phyloP scores from a whole-genome alignment of 2,113 vertebrate species.

The Ochotona curzoniae region DNA sequence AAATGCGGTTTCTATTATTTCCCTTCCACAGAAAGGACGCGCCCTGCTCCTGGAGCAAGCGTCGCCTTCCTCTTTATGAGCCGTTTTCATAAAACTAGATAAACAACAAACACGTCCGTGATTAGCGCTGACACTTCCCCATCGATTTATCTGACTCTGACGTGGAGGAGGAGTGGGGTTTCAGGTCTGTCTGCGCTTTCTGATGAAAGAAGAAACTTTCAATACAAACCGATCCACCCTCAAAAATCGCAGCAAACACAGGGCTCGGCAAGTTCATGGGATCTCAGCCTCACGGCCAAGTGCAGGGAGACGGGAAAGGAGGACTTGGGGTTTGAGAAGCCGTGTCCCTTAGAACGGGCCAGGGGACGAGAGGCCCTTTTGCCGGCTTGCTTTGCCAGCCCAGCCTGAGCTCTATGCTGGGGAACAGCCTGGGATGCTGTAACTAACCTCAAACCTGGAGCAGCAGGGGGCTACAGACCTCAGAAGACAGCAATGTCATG shows the following conservation, averaged over 20 bases:
- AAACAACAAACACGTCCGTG: conserved; percentile 78
- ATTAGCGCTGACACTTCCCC: conserved; percentile 74
- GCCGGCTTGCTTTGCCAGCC: conserved; percentile 84
- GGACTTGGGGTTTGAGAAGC: conserved; percentile 85
- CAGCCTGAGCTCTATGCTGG: conserved; percentile 87
- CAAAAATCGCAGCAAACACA: conserved; percentile 61
- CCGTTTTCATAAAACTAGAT: conserved; percentile 79
- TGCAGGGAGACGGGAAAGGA: conserved; percentile 50
- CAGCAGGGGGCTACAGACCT: conserved; percentile 88
- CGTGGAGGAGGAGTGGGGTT: conserved; percentile 58
- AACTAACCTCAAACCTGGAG: conserved; percentile 89
- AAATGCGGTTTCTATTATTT: conserved; percentile 80
- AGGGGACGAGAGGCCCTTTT: conserved; percentile 67
- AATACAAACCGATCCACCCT: conserved; percentile 1
- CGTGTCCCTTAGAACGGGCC: conserved; percentile 83
- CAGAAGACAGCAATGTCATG: conserved; percentile 93
- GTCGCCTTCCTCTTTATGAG: conserved; percentile 75
- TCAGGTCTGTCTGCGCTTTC: conserved; percentile 28
- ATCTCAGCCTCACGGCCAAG: conserved; percentile 75
- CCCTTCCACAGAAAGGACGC: conserved; percentile 69
- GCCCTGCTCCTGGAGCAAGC: conserved; percentile 78
- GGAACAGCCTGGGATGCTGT: conserved; percentile 89
- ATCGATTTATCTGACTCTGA: conserved; percentile 79
- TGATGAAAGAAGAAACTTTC: conserved; percentile 56
- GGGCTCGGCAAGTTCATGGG: conserved; percentile 79